A percentile compares a stretch with the other conserved stretches of the same genome.
Evolutionary conservation across 2,113 vertebrate species (phyloP).

Genomic region (Callocephalon fimbriatum): DNA sequence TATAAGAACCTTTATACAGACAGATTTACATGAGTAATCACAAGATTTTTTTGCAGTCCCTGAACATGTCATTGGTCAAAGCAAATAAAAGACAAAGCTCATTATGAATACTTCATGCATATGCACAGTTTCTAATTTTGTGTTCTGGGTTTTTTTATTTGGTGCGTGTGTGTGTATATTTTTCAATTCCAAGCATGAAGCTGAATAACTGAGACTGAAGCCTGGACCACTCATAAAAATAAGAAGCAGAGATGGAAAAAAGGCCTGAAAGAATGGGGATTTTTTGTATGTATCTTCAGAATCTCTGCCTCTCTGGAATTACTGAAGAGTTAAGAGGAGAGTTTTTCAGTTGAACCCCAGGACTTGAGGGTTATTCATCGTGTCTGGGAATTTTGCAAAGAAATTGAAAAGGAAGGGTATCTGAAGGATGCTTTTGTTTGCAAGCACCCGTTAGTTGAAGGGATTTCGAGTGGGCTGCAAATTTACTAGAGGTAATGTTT

Average conservation of each 20-base stretch:
- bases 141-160: not conserved
- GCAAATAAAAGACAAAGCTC: not conserved
- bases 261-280: not conserved
- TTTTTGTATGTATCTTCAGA: not conserved
- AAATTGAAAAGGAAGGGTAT: not conserved
- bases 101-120: not conserved
- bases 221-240: not conserved
- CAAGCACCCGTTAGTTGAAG: not conserved
- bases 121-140: not conserved
- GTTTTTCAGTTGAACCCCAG: not conserved
- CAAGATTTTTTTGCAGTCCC: not conserved
- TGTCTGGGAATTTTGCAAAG: not conserved
- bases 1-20: not conserved
- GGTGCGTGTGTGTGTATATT: fast-evolving
- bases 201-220: not conserved
- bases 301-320: not conserved
- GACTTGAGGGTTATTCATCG: not conserved
- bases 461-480: not conserved
- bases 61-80: not conserved
- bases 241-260: not conserved
- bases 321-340: not conserved
- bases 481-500: not conserved
- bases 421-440: not conserved
- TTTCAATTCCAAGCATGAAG: not conserved
- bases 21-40: not conserved